Conservation (phyloP, 1,140 invertebrate genomes). For the Plectus sambesii region DNA sequence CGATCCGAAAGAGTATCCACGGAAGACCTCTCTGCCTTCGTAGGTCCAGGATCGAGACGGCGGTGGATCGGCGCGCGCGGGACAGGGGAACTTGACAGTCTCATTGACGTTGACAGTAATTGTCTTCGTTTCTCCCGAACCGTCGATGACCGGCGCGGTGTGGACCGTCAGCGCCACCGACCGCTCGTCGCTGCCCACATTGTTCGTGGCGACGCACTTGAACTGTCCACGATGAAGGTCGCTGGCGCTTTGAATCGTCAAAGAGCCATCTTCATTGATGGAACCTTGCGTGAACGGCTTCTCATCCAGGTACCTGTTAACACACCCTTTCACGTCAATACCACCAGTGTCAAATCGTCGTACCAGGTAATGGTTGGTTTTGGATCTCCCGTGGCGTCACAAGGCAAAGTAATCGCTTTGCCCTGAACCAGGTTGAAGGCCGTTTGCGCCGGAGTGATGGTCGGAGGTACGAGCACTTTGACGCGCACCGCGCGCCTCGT, state of each 20-base stretch:
- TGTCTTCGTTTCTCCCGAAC: constrained; percentile 18
- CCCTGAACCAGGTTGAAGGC: constrained; percentile 35
- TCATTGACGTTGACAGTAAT: constrained; percentile 31
- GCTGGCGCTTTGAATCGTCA: constrained; percentile 31
- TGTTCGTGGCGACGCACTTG: constrained; percentile 35
- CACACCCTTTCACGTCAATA: not conserved
- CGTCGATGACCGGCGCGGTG: constrained; percentile 36
- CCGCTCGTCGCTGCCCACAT: constrained; percentile 32
- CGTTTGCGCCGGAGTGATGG: constrained; percentile 28
- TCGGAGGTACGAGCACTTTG: constrained; percentile 23
- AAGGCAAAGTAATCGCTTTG: constrained; percentile 30
- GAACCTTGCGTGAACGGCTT: constrained; percentile 17
- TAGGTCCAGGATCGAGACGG: constrained; percentile 36
- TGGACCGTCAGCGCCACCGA: constrained; percentile 35
- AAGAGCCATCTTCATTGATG: constrained; percentile 31
- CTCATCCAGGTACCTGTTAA: constrained; percentile 25
- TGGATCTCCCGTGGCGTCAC: constrained; percentile 33
- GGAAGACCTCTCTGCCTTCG: no score
- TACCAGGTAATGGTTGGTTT: constrained; percentile 33
- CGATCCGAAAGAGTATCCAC: no score
- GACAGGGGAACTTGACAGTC: constrained; percentile 29
- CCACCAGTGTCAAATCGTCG: constrained; percentile 11
- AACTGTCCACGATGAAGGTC: constrained; percentile 32
- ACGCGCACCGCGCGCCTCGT: constrained; percentile 34
- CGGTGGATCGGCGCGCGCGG: constrained; percentile 34